Evolutionary conservation across 2,888 invertebrate genomes (phyloP), one percentile per base, ranked within the genome.

Genomic region (Spicauda simplicius): DNA sequence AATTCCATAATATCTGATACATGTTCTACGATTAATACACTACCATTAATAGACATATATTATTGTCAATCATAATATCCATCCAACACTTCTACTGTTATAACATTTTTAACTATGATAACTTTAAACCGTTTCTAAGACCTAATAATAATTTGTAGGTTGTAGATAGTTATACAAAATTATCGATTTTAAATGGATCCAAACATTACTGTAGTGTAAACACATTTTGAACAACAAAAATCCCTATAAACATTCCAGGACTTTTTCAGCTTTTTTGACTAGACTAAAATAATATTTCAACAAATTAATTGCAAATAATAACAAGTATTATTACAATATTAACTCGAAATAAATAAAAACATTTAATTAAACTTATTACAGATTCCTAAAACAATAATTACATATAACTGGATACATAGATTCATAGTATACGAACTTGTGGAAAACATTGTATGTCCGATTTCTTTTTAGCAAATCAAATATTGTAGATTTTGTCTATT

Each of bases 31-130:
- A 41, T 14, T 41, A 41, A 86, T 68, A 70, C 77, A 79, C 73
- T 41, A 41, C 41, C 10, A 41, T 14, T 41, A 41, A 84, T 83
- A 88, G 83, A 90, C 85, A 86, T 83, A 81, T 81, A 82, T 91
- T 91, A 91, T 91, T 91, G 91, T 91, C 91, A 87, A 85, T 58
- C 65, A 52, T 65, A 45, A 64, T 57, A 64, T 64, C 57, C 52
- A 59, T 56, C 41, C 41, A 41, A 64, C 41, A 64, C 53, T 53
- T 52, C 58, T 41, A 58, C 41, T 41, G 41, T 12, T 50, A 57
- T 25, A 25, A 64, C 52, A 53, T 58, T 20, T 41, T 64, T 57
- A 52, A 64, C 18, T n/a, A 16, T 11, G 30, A 20, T 45, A 52
- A 14, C 14, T 41, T 41, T 14, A 41, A 14, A 41, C 0, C 7